A percentile compares a stretch with the other conserved stretches of the same genome.
Evolutionary conservation across 37 sponge, comb jelly and placozoan genomes (phyloP).

Genomic region (Chondrosia reniformis): DNA sequence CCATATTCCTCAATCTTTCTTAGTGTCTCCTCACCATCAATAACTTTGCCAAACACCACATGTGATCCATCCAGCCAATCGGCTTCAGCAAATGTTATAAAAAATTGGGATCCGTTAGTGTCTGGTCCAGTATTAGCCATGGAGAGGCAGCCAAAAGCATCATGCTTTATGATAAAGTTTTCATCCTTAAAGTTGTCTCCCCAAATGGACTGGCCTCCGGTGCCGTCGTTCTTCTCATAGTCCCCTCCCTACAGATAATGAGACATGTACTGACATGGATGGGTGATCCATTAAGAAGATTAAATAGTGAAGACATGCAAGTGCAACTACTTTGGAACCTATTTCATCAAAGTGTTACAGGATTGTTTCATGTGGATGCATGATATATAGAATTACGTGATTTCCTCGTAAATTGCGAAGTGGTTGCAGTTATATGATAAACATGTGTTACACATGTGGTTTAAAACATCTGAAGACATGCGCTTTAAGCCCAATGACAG

Average conservation of each 20-base stretch:
- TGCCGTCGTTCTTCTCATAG: slow-evolving; percentile 89
- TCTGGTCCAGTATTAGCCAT: slow-evolving; percentile 96
- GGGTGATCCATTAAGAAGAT: too few relatives aligned
- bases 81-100: slow-evolving; percentile 92
- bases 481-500: too few relatives aligned
- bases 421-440: too few relatives aligned
- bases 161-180: slow-evolving; percentile 88
- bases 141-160: slow-evolving; percentile 81
- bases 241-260: slow-evolving; percentile 68
- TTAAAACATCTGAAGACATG: too few relatives aligned
- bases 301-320: too few relatives aligned
- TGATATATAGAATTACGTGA: too few relatives aligned
- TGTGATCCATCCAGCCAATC: slow-evolving; percentile 93
- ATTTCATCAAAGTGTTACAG: too few relatives aligned
- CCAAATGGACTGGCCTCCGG: slow-evolving; percentile 85
- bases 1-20: slow-evolving; percentile 91
- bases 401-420: too few relatives aligned
- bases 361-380: too few relatives aligned
- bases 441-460: too few relatives aligned
- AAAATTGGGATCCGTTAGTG: slow-evolving; percentile 97
- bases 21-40: slow-evolving; percentile 88
- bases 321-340: too few relatives aligned
- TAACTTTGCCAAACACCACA: slow-evolving; percentile 92
- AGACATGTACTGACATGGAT: not conserved
- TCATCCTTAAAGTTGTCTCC: slow-evolving; percentile 82